phyloP scores from a whole-genome alignment of 2,888 invertebrate species.

The Bimastos eiseni region DNA sequence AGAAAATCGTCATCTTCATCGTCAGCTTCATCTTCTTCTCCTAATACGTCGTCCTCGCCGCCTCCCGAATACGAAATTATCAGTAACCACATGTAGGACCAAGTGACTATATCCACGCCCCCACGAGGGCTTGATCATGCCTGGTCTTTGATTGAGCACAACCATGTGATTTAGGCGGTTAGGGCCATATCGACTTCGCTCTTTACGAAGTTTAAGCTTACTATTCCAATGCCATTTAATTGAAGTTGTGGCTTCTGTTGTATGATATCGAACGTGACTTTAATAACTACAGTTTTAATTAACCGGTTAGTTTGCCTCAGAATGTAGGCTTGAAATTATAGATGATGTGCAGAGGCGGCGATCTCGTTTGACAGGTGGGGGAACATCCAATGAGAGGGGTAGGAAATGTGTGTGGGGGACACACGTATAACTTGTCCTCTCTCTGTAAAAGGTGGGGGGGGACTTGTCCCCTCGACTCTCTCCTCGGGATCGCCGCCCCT shows the following conservation, averaged over 20 bases:
- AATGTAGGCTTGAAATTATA: neutral
- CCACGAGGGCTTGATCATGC: neutral
- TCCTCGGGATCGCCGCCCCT: no score
- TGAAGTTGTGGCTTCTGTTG: neutral
- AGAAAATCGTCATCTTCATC: neutral
- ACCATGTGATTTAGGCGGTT: neutral
- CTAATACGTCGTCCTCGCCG: neutral
- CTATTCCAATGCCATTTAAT: neutral
- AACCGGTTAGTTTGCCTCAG: neutral
- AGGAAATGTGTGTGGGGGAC: no score
- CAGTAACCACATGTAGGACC: neutral
- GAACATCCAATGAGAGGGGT: no score
- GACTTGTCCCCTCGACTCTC: no score
- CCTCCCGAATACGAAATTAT: slow-evolving; percentile 18
- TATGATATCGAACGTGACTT: neutral
- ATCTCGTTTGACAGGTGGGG: no score
- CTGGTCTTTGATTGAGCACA: neutral
- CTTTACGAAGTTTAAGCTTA: neutral
- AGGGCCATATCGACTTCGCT: no score
- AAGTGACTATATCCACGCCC: neutral
- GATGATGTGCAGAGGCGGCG: no score
- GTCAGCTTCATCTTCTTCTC: neutral
- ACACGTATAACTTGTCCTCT: no score
- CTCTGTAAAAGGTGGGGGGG: no score
- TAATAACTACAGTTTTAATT: neutral